phyloP scores from a whole-genome alignment of 2,888 invertebrate genomes.

The Polylopha cassiicola region DNA sequence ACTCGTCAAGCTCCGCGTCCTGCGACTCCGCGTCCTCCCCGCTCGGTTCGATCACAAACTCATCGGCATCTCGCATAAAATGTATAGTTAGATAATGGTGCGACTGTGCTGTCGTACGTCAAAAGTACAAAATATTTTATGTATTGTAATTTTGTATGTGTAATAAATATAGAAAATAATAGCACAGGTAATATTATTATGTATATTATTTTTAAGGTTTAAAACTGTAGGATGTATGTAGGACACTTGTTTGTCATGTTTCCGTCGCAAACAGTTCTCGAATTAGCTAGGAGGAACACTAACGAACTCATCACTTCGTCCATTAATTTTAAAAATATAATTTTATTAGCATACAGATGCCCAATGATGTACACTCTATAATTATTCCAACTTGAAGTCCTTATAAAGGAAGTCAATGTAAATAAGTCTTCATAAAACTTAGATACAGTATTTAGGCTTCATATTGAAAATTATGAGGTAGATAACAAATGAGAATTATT shows the following conservation, averaged over 20 bases:
- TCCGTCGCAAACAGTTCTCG: constrained; percentile 74
- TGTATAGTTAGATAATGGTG: constrained; percentile 61
- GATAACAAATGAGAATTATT: constrained; percentile 59
- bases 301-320: constrained; percentile 77
- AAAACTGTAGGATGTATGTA: constrained; percentile 57
- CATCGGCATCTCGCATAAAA: constrained; percentile 43
- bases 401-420: constrained; percentile 69
- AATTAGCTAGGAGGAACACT: constrained; percentile 72
- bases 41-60: constrained; percentile 20
- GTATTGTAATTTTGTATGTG: constrained; percentile 74
- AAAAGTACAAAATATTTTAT: constrained; percentile 77
- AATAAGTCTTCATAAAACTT: constrained; percentile 62
- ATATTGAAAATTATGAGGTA: constrained; percentile 59
- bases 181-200: constrained; percentile 62
- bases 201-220: constrained; percentile 70
- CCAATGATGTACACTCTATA: constrained; percentile 63
- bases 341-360: constrained; percentile 69
- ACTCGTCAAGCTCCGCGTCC: constrained; percentile 18
- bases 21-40: constrained; percentile 11
- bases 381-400: constrained; percentile 61
- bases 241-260: constrained; percentile 66
- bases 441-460: constrained; percentile 60
- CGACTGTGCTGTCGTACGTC: constrained; percentile 63
- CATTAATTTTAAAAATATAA: constrained; percentile 74
- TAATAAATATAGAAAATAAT: constrained; percentile 60